These are phyloP conservation scores for Rotaria macrura DNA, from an alignment of 2,888 invertebrate species.

Conservation along the genomic window DNA sequence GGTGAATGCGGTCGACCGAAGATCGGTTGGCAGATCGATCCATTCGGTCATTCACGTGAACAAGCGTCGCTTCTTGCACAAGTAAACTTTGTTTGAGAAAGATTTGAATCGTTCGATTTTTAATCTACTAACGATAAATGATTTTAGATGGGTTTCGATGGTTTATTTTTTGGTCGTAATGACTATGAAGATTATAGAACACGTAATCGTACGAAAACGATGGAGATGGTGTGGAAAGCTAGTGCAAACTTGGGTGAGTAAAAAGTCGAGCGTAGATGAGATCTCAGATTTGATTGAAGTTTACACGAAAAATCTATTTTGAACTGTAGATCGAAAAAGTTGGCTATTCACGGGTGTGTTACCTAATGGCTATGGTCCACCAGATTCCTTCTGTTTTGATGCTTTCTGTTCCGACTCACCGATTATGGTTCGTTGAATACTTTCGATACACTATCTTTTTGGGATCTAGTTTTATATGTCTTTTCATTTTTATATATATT, in stretches of 20 bases:
- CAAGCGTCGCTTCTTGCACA: constrained; percentile 61
- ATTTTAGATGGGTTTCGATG: constrained; percentile 31
- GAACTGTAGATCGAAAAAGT: constrained; percentile 40
- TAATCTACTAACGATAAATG: no score
- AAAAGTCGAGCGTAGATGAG: background rate
- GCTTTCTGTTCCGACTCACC: constrained; percentile 66
- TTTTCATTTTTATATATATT: no score
- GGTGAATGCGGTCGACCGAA: constrained; percentile 63
- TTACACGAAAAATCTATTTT: background rate
- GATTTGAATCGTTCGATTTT: no score
- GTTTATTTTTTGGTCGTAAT: constrained; percentile 28
- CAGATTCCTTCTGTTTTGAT: constrained; percentile 84
- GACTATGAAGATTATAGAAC: constrained; percentile 63
- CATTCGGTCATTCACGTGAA: constrained; percentile 75
- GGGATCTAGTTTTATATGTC: no score
- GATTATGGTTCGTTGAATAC: constrained; percentile 53
- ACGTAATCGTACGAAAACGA: constrained; percentile 57
- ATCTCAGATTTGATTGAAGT: background rate
- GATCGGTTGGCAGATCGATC: constrained; percentile 75
- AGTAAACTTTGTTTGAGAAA: constrained; percentile 39
- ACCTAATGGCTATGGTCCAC: constrained; percentile 67
- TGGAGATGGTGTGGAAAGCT: constrained; percentile 75
- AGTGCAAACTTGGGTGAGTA: constrained; percentile 54
- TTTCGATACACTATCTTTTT: background rate
- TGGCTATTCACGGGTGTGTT: constrained; percentile 67